phyloP scores from a whole-genome alignment of 2,113 vertebrate species.

The Cygnus buccinator region DNA sequence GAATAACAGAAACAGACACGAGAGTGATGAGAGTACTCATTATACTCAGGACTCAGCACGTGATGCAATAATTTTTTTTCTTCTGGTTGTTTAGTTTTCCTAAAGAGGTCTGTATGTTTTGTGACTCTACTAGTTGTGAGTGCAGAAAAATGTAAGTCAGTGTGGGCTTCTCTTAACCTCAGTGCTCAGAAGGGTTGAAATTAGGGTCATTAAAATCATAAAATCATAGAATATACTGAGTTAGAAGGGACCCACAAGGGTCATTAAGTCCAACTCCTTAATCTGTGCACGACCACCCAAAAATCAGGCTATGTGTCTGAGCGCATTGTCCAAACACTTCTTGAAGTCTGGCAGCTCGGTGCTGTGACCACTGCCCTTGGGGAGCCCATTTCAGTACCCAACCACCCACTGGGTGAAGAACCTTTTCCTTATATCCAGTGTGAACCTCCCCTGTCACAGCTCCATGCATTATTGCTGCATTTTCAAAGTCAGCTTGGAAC shows the following conservation, averaged over 20 bases:
- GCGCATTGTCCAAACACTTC: background rate
- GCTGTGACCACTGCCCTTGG: background rate
- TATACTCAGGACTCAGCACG: fast-evolving
- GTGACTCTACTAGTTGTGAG: background rate
- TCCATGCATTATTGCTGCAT: background rate
- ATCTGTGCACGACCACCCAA: background rate
- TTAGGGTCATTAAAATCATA: background rate
- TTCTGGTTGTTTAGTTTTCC: background rate
- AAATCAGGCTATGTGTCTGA: background rate
- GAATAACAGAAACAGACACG: too few species aligned
- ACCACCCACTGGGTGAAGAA: too few species aligned
- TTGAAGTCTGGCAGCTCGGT: background rate
- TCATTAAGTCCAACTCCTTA: background rate
- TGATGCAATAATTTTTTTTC: background rate
- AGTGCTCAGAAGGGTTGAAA: background rate
- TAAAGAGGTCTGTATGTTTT: background rate
- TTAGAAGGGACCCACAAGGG: background rate
- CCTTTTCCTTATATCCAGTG: too few species aligned
- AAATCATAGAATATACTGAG: background rate
- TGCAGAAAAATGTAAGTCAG: fast-evolving
- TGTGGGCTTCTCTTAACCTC: background rate
- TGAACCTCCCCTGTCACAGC: too few species aligned
- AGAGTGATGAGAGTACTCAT: fast-evolving
- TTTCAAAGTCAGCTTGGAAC: background rate
- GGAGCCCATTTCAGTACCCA: too few species aligned